Conservation (phyloP, 2,113 vertebrate genomes). For the Gymnarchus niloticus region DNA sequence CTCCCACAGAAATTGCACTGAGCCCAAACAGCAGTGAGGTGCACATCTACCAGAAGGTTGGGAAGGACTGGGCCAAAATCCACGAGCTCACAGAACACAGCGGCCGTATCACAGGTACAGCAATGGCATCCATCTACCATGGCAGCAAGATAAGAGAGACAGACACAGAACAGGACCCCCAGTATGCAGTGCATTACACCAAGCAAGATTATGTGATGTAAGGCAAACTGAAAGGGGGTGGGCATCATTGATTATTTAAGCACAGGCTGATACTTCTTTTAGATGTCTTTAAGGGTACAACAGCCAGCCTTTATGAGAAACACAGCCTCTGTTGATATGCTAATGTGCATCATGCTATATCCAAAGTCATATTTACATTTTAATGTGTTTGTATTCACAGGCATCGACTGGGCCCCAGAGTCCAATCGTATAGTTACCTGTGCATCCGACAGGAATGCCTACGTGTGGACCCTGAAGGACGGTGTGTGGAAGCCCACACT, state of each 20-base stretch:
- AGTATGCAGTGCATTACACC: background rate
- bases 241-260: background rate
- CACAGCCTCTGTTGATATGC: background rate
- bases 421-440: constrained; percentile 73
- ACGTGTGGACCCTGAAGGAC: constrained; percentile 70
- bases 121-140: background rate
- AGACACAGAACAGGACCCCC: background rate
- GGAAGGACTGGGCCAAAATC: constrained; percentile 64
- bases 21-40: constrained; percentile 66
- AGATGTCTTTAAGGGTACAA: background rate
- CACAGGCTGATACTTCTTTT: background rate
- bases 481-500: constrained; percentile 68
- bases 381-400: constrained; percentile 40
- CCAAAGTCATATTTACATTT: background rate
- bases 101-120: constrained; percentile 67
- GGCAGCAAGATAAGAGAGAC: background rate
- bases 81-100: constrained; percentile 70
- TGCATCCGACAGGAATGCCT: constrained; percentile 69
- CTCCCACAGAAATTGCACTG: constrained; percentile 61
- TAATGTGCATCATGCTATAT: background rate
- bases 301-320: background rate
- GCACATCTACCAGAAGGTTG: constrained; percentile 64
- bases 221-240: background rate
- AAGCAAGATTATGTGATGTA: background rate
- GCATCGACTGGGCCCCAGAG: constrained; percentile 69